A percentile compares a stretch with the other conserved stretches of the same genome.
These are phyloP conservation scores for Adineta ricciae DNA, from an alignment of 2,888 invertebrate species.

Conservation along the genomic window DNA sequence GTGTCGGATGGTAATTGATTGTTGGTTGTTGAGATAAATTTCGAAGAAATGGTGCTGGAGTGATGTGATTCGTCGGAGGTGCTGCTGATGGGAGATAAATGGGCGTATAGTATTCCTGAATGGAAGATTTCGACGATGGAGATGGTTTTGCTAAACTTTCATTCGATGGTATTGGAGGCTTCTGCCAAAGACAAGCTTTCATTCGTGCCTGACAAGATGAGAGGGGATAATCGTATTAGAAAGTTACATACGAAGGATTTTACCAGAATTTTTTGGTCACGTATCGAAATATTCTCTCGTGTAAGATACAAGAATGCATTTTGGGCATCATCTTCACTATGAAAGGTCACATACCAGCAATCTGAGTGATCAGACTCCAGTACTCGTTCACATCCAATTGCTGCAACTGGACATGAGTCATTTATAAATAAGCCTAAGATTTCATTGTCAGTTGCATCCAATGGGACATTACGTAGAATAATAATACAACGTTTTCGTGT, in stretches of 20 bases:
- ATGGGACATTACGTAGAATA: constrained; percentile 3
- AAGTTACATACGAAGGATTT: background rate
- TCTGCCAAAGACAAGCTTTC: constrained; percentile 4
- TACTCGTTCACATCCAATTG: background rate
- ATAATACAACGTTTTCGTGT: constrained; percentile 1
- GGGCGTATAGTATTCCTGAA: background rate
- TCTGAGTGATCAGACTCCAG: background rate
- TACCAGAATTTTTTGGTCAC: constrained; percentile 15
- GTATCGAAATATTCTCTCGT: constrained; percentile 16
- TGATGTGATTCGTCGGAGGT: background rate
- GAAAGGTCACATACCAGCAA: constrained; percentile 17
- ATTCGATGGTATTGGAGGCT: background rate
- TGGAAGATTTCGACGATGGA: background rate
- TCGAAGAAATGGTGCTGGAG: background rate
- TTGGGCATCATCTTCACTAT: background rate
- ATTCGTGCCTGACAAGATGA: background rate
- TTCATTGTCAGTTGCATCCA: background rate
- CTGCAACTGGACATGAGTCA: background rate
- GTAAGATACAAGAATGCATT: constrained; percentile 13
- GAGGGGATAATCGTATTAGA: background rate
- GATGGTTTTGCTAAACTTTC: background rate
- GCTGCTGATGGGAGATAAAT: background rate
- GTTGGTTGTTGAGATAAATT: background rate
- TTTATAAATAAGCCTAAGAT: constrained; percentile 6
- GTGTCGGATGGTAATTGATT: background rate